A percentile compares a stretch with the other conserved stretches of the same genome.
Evolutionary conservation across 2,888 invertebrate species (phyloP).

Genomic region (Parnassius smintheus): DNA sequence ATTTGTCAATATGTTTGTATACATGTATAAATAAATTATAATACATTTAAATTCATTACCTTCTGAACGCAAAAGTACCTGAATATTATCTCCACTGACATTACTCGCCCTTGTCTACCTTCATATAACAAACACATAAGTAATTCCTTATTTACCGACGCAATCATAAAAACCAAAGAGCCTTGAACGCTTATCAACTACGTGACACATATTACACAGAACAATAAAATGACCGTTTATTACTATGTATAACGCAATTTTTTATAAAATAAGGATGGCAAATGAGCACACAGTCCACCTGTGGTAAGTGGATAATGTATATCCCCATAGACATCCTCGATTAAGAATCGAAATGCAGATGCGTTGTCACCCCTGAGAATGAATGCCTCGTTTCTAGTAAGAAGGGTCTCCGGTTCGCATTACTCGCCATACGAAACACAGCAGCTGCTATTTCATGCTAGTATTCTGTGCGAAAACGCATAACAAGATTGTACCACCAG

Average conservation of each 20-base stretch:
- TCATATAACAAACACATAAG: constrained; percentile 24
- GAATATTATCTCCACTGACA: constrained; percentile 16
- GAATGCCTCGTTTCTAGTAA: no score
- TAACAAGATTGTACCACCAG: no score
- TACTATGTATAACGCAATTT: not conserved
- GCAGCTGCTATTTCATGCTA: no score
- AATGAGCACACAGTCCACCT: no score
- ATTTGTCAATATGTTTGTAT: not conserved
- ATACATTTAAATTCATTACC: not conserved
- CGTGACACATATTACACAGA: constrained; percentile 17
- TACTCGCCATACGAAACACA: no score
- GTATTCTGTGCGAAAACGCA: no score
- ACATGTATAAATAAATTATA: not conserved
- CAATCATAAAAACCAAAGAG: constrained; percentile 24
- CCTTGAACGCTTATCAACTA: constrained; percentile 35
- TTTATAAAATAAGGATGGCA: no score
- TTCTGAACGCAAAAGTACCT: constrained; percentile 14
- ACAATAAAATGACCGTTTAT: constrained; percentile 18
- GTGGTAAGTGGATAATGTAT: no score
- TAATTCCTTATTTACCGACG: constrained; percentile 31
- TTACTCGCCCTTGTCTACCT: constrained; percentile 22
- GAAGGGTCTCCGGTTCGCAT: no score
- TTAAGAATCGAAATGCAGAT: no score
- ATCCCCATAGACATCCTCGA: no score
- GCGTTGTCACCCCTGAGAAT: no score